Percentiles rank a stretch among this genome's conserved stretches.
Conservation (phyloP, 2,888 invertebrate species). For the Euspilapteryx auroguttella region DNA sequence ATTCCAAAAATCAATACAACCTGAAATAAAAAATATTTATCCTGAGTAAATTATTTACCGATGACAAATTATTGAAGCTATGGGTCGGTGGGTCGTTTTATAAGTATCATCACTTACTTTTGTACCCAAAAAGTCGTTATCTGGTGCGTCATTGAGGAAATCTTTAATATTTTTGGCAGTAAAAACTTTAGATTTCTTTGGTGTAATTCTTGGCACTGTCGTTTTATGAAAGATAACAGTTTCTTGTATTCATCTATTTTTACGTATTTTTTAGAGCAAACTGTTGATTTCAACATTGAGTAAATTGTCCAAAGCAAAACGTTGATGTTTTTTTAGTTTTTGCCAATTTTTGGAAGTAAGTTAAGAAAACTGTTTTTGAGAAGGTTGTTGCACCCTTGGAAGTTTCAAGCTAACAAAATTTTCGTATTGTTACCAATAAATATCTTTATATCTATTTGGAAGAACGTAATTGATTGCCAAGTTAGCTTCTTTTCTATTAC, state of each 20-base stretch:
- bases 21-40: no score
- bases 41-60: no score
- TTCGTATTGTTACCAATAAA: not conserved
- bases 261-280: conserved; percentile 1
- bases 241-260: not conserved
- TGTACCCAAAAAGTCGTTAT: not conserved
- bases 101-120: not conserved
- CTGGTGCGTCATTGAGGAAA: conserved; percentile 1
- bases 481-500: not conserved
- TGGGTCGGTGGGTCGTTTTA: no score
- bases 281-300: conserved; percentile 1
- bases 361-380: not conserved
- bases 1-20: conserved; percentile 2
- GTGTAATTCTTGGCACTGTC: not conserved
- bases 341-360: not conserved
- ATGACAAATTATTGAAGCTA: no score
- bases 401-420: not conserved
- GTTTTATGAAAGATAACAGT: not conserved
- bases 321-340: not conserved
- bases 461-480: not conserved
- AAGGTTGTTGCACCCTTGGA: not conserved
- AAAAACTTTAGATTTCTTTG: conserved; percentile 1
- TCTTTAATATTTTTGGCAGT: not conserved
- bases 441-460: not conserved
- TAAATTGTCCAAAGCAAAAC: conserved; percentile 1